Evolutionary conservation across 2,113 vertebrate species (phyloP), one percentile per base, ranked within the genome.

Genomic region (Nothobranchius kuhntae): DNA sequence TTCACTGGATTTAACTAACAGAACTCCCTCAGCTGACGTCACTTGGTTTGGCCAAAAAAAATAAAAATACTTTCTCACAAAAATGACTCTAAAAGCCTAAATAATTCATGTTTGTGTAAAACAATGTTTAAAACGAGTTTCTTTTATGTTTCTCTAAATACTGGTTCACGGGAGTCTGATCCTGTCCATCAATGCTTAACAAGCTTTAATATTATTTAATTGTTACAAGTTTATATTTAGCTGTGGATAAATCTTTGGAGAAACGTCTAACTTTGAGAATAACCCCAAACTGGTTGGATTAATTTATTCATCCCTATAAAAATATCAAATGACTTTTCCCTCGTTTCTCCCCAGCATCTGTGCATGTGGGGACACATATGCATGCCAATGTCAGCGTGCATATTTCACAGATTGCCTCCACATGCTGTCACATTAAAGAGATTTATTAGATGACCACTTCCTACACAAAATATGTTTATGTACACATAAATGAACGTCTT

Each of bases 401-500:
- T 36, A 13, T 61, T 42, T 57, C 35, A 8, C 38, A 52, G 61
- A 14, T 36, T 68, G 13, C 66, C 26, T 73, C 57, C 9, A 12
- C 61, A 51, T 61, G 36, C 38, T 61, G 17, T 10, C 62, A 55
- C 6, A 38, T 48, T 38, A 75, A 71, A 74, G 9, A 35, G 13
- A 61, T 69, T 54, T 68, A 42, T 55, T 64, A 65, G 38, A 72
- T 68, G 52, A 64, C 51, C 21, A 21, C 2, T 5, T 65, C 45
- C 50, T 4, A 1, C 0, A 53, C 65, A 40, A 40, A 7, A 40
- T 38, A 70, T 58, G 62, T 69, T 70, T 82, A 63, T 73, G 50
- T 54, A 59, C 78, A 73, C 75, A 88, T 75, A 83, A 80, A 91
- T 71, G 48, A 75, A 51, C 65, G 61, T 68, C 38, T 44, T 61